Evolutionary conservation across 1,140 invertebrate species (phyloP).

Genomic region (Drosophila azteca): DNA sequence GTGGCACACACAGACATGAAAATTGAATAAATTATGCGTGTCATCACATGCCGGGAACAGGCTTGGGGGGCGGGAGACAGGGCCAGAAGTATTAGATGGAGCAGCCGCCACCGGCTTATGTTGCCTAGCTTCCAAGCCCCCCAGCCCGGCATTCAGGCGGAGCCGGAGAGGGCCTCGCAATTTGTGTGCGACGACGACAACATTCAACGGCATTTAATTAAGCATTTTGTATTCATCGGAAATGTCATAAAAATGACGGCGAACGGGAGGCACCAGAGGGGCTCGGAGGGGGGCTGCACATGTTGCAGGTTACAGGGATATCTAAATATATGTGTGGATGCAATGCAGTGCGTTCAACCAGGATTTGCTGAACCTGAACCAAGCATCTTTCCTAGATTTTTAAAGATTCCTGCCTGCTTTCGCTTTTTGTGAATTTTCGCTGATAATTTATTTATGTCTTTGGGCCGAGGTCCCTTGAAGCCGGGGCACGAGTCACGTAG

Average conservation of each 20-base stretch:
- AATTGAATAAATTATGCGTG: constrained; percentile 83
- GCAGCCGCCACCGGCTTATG: constrained; percentile 9
- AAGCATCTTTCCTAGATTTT: not conserved
- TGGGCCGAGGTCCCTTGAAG: constrained; percentile 23
- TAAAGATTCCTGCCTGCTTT: constrained; percentile 1
- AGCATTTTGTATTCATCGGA: constrained; percentile 82
- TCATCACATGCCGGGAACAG: constrained; percentile 70
- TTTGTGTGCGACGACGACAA: constrained; percentile 53
- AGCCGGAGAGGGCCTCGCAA: constrained; percentile 42
- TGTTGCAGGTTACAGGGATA: constrained; percentile 36
- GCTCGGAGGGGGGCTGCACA: constrained; percentile 16
- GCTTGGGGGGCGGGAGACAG: not conserved
- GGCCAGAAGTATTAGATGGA: not conserved
- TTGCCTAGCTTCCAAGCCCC: constrained; percentile 2
- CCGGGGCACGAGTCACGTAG: constrained; percentile 60
- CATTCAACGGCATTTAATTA: constrained; percentile 72
- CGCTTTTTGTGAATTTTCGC: not conserved
- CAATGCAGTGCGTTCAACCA: constrained; percentile 33
- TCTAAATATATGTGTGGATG: constrained; percentile 34
- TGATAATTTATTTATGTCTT: constrained; percentile 41
- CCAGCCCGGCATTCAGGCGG: not conserved
- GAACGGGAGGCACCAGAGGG: not conserved
- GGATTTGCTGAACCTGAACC: constrained; percentile 12
- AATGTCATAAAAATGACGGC: constrained; percentile 77
- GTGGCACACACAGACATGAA: constrained; percentile 45